These are phyloP conservation scores for Acinonyx jubatus DNA, from an alignment of 2,113 vertebrate genomes.

Conservation along the genomic window DNA sequence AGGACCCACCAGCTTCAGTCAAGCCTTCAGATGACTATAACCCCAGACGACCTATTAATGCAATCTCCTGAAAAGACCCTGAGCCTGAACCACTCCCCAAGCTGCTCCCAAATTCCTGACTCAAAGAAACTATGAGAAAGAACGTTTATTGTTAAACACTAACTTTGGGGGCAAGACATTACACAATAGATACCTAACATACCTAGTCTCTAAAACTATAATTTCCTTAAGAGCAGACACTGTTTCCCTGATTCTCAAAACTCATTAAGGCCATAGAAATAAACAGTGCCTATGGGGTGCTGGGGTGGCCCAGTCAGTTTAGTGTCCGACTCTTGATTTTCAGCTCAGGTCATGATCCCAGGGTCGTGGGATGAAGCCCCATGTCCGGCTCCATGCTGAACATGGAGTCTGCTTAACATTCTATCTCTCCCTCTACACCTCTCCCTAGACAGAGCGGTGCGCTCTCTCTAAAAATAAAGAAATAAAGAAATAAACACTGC, in stretches of 20 bases:
- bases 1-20: not conserved
- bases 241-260: conserved; percentile 8
- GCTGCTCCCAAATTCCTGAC: not conserved
- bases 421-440: too few species aligned
- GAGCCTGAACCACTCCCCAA: not conserved
- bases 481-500: not conserved
- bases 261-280: not conserved
- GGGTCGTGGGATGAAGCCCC: too few species aligned
- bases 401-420: too few species aligned
- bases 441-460: too few species aligned
- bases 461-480: too few species aligned
- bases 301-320: too few species aligned
- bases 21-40: not conserved
- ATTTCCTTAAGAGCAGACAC: not conserved
- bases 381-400: too few species aligned
- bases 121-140: not conserved
- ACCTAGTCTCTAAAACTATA: not conserved
- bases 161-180: not conserved
- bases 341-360: too few species aligned
- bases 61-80: not conserved
- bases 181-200: not conserved
- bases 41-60: not conserved
- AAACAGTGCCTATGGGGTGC: not conserved
- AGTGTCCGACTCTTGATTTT: too few species aligned
- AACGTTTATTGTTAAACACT: not conserved